Conservation (phyloP, 2,113 vertebrate species). For the Ceyx margarethae region DNA sequence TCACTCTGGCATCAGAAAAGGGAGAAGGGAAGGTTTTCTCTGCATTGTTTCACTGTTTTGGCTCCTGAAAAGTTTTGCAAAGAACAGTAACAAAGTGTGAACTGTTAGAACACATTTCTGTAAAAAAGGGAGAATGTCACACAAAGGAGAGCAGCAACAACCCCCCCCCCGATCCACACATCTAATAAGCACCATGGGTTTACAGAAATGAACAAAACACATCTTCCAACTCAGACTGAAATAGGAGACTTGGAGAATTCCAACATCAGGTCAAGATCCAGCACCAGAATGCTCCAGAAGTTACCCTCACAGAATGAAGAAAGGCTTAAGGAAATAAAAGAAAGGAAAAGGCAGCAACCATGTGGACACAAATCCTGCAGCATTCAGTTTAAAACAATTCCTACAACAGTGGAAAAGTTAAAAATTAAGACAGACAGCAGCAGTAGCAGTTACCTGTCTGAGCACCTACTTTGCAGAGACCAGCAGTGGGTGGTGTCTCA, state of each 20-base stretch:
- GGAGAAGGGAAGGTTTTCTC: constrained; percentile 84
- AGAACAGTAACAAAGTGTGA: constrained; percentile 83
- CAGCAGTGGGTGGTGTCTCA: constrained; percentile 80
- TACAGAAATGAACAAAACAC: constrained; percentile 68
- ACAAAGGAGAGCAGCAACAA: constrained; percentile 51
- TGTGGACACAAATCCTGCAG: constrained; percentile 67
- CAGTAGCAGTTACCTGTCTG: constrained; percentile 83
- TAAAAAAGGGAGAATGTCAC: constrained; percentile 48
- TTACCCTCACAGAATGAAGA: constrained; percentile 59
- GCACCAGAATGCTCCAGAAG: constrained; percentile 68
- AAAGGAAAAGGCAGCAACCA: constrained; percentile 63
- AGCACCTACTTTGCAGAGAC: constrained; percentile 81
- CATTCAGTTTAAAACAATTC: constrained; percentile 62
- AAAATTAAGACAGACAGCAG: constrained; percentile 74
- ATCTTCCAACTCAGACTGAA: constrained; percentile 71
- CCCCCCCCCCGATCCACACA: constrained; percentile 47
- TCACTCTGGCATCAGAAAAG: constrained; percentile 79
- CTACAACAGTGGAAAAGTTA: constrained; percentile 71
- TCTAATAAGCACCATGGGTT: neutral
- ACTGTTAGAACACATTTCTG: constrained; percentile 77
- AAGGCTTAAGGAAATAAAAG: constrained; percentile 63
- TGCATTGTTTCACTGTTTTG: constrained; percentile 81
- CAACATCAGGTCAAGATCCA: constrained; percentile 68
- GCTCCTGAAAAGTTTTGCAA: constrained; percentile 85
- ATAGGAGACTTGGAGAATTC: constrained; percentile 56